Percentiles rank a stretch among this genome's conserved stretches.
Conservation (phyloP, 2,797 vertebrate species). For the Eutrigla gurnardus region DNA sequence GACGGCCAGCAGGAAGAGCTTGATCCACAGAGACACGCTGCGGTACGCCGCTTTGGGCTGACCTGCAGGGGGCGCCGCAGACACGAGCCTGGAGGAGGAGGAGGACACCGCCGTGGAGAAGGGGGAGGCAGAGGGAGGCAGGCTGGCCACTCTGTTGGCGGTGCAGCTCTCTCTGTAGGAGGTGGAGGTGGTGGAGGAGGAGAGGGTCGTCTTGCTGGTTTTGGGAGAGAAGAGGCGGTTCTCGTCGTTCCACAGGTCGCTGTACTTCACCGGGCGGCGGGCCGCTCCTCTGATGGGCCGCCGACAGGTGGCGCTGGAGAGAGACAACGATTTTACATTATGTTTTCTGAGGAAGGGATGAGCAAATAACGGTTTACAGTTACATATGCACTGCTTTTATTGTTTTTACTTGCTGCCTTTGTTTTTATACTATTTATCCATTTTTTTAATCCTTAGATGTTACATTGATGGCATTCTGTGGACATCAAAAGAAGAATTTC, state of each 20-base stretch:
- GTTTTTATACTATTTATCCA: no score
- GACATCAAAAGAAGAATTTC: no score
- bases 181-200: conserved; percentile 40
- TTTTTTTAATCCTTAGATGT: no score
- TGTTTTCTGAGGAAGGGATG: background rate
- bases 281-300: conserved; percentile 95
- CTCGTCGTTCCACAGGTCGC: conserved; percentile 86
- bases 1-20: conserved; percentile 87
- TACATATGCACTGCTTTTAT: no score
- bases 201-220: conserved; percentile 66
- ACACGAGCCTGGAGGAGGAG: conserved; percentile 76
- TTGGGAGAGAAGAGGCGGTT: conserved; percentile 70
- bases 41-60: conserved; percentile 78
- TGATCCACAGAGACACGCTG: conserved; percentile 89
- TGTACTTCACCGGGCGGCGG: conserved; percentile 85
- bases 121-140: conserved; percentile 28
- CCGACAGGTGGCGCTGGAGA: conserved; percentile 90
- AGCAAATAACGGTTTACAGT: background rate
- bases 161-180: conserved; percentile 69
- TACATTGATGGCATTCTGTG: no score
- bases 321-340: background rate
- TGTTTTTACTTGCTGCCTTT: no score
- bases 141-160: conserved; percentile 51
- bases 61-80: conserved; percentile 78
- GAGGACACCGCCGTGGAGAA: conserved; percentile 62